A percentile compares a stretch with the other conserved stretches of the same genome.
Evolutionary conservation across 2,888 invertebrate genomes (phyloP).

Genomic region (Apamea anceps): DNA sequence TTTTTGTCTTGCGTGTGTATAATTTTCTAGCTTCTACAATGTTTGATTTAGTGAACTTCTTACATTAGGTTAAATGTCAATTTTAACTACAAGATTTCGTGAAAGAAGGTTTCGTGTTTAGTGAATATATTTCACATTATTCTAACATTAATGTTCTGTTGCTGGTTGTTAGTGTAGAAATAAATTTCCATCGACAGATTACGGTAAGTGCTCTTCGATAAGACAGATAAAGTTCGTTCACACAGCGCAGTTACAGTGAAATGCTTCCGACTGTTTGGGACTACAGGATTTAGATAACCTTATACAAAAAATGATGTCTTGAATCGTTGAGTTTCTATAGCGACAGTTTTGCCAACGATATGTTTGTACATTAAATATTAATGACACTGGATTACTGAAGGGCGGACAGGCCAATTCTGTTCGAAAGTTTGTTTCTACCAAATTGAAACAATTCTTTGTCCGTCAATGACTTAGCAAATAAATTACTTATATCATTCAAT

Average conservation of each 20-base stretch:
- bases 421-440: not conserved
- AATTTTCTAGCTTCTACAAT: constrained; percentile 54
- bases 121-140: constrained; percentile 67
- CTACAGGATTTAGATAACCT: constrained; percentile 50
- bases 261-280: constrained; percentile 72
- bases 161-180: constrained; percentile 69
- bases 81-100: constrained; percentile 53
- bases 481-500: constrained; percentile 46
- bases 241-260: constrained; percentile 71
- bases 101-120: constrained; percentile 59
- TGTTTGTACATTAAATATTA: constrained; percentile 1
- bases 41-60: constrained; percentile 57
- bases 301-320: constrained; percentile 22
- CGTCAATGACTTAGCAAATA: constrained; percentile 29
- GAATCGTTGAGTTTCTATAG: constrained; percentile 7
- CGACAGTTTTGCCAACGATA: not conserved
- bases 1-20: constrained; percentile 36
- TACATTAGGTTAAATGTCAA: constrained; percentile 45
- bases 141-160: constrained; percentile 68
- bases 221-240: constrained; percentile 81
- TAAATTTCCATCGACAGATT: constrained; percentile 81
- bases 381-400: not conserved
- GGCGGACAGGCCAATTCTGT: constrained; percentile 12
- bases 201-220: constrained; percentile 80
- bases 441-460: constrained; percentile 15